Conservation (phyloP, 2,888 invertebrate species). For the Nowickia ferox region DNA sequence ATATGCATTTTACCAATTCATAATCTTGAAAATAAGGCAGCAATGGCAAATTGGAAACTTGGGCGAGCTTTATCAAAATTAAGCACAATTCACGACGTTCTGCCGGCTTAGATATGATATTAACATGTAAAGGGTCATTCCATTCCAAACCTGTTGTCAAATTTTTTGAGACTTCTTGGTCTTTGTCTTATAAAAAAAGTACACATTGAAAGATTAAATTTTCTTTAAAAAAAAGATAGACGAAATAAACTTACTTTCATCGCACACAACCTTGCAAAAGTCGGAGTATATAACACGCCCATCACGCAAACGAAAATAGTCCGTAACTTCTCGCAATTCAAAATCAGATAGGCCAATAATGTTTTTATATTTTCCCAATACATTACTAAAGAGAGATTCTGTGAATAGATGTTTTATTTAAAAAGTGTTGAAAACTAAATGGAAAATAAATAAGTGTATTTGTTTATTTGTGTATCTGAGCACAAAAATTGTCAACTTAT, state of each 20-base stretch:
- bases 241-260: constrained; percentile 76
- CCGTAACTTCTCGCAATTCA: constrained; percentile 89
- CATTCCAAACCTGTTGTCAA: constrained; percentile 86
- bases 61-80: constrained; percentile 89
- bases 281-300: constrained; percentile 90
- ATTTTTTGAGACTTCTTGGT: constrained; percentile 76
- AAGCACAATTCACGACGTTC: constrained; percentile 87
- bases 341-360: constrained; percentile 88
- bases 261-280: constrained; percentile 88
- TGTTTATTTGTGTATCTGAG: no score
- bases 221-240: background rate
- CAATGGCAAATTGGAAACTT: constrained; percentile 86
- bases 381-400: constrained; percentile 90
- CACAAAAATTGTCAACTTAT: no score
- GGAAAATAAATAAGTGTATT: no score
- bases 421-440: background rate
- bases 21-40: constrained; percentile 86
- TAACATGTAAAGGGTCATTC: constrained; percentile 88
- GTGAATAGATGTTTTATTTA: constrained; percentile 30
- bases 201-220: background rate
- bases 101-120: constrained; percentile 87
- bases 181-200: constrained; percentile 72
- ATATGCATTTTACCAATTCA: constrained; percentile 78
- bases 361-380: constrained; percentile 87
- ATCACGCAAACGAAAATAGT: constrained; percentile 91